Evolutionary conservation across 2,888 invertebrate species (phyloP).

Genomic region (Zele albiditarsus): DNA sequence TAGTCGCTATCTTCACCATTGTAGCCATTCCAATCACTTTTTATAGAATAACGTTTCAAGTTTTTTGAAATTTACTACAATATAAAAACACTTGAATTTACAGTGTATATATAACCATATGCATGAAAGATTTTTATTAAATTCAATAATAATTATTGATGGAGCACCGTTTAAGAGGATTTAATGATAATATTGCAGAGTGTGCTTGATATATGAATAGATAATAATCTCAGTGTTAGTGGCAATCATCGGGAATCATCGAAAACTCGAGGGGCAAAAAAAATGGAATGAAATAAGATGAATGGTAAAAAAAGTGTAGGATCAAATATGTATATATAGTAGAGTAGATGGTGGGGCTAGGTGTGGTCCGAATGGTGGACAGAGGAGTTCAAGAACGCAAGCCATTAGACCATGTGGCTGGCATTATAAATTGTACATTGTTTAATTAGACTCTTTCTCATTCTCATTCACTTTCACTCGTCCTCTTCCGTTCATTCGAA

Average conservation of each 20-base stretch:
- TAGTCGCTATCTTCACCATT: too few species aligned
- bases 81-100: background rate
- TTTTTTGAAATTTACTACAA: background rate
- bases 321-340: constrained; percentile 26
- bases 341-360: constrained; percentile 62
- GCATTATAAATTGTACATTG: constrained; percentile 73
- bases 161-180: background rate
- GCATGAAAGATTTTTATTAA: background rate
- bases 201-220: constrained; percentile 53
- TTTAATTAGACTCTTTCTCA: constrained; percentile 70
- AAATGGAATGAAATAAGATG: background rate
- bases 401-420: constrained; percentile 72
- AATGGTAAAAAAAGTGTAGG: constrained; percentile 38
- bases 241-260: constrained; percentile 37
- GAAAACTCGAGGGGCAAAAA: constrained; percentile 11
- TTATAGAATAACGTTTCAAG: too few species aligned
- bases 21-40: too few species aligned
- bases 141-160: constrained; percentile 2
- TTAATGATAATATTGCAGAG: constrained; percentile 1
- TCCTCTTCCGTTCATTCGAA: background rate
- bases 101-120: background rate
- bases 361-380: constrained; percentile 70
- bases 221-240: constrained; percentile 66
- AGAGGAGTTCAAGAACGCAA: constrained; percentile 72
- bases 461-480: constrained; percentile 45